Evolutionary conservation across 2,797 vertebrate species (phyloP).

Genomic region (Lates japonicus): DNA sequence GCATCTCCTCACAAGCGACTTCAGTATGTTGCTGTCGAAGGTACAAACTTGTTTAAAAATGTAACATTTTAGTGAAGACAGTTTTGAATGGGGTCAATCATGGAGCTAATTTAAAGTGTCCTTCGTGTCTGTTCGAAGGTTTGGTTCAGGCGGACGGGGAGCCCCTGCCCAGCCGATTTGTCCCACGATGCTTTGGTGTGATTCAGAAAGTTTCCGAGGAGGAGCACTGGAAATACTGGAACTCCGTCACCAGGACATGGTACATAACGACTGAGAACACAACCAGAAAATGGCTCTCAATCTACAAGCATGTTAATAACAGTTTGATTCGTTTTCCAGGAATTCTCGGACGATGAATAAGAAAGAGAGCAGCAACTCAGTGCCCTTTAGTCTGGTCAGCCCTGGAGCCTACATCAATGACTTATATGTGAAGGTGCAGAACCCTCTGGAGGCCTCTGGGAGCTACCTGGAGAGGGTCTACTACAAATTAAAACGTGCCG

Average conservation of each 20-base stretch:
- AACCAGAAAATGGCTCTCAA: neutral
- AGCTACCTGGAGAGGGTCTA: conserved; percentile 79
- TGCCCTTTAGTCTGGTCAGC: conserved; percentile 82
- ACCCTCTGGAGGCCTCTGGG: conserved; percentile 78
- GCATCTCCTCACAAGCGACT: conserved; percentile 73
- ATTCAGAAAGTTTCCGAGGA: conserved; percentile 79
- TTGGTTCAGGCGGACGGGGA: conserved; percentile 81
- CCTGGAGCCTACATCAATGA: conserved; percentile 67
- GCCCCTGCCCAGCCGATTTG: conserved; percentile 81
- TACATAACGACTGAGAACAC: conserved; percentile 18
- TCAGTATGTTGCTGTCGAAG: conserved; percentile 87
- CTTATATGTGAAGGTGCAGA: conserved; percentile 76
- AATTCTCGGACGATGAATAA: conserved; percentile 64
- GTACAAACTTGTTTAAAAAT: conserved; percentile 54
- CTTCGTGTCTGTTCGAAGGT: conserved; percentile 64
- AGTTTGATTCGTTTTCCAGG: conserved; percentile 64
- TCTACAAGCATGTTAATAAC: neutral
- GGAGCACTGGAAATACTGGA: conserved; percentile 83
- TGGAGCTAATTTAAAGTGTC: neutral
- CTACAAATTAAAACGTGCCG: conserved; percentile 45
- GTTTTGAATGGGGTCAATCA: neutral
- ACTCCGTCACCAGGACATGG: conserved; percentile 75
- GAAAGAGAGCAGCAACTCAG: conserved; percentile 77
- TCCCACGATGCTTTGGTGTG: conserved; percentile 82
- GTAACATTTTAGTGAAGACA: neutral